Evolutionary conservation across 1,140 invertebrate species (phyloP).

Genomic region (Bombus cullumanus): DNA sequence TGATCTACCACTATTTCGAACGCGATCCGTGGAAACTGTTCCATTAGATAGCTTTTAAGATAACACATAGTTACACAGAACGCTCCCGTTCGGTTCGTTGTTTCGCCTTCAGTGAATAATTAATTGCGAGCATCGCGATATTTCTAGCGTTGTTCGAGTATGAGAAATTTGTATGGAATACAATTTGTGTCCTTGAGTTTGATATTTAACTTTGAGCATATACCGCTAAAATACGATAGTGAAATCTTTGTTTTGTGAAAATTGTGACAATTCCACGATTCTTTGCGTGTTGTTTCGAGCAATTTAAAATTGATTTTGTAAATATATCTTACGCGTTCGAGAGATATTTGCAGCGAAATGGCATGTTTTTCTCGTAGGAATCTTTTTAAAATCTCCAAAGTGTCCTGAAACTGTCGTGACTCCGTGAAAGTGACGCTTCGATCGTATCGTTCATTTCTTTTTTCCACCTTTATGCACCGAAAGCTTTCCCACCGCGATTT

Average conservation of each 20-base stretch:
- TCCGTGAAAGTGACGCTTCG: too few relatives aligned
- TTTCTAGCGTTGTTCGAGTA: not conserved
- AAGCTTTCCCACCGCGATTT: not conserved
- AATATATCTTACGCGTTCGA: too few relatives aligned
- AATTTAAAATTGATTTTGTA: too few relatives aligned
- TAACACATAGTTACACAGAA: not conserved
- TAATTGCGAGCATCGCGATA: not conserved
- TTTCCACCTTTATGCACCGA: fast-evolving
- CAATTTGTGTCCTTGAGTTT: not conserved
- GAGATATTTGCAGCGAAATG: too few relatives aligned
- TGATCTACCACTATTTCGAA: conserved; percentile 3
- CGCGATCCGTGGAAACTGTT: conserved; percentile 21
- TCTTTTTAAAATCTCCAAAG: too few relatives aligned
- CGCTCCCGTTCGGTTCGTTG: not conserved
- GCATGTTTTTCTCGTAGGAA: too few relatives aligned
- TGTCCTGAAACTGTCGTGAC: too few relatives aligned
- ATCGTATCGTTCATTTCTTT: not conserved
- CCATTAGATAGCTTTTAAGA: conserved; percentile 14
- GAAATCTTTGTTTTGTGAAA: too few relatives aligned
- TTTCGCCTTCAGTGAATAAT: not conserved
- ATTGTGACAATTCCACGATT: too few relatives aligned
- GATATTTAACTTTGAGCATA: not conserved
- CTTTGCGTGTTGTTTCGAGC: too few relatives aligned
- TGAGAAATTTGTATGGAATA: not conserved
- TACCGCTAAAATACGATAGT: not conserved